Evolutionary conservation across 2,888 invertebrate genomes (phyloP).

Genomic region (Barypeithes pellucidus): DNA sequence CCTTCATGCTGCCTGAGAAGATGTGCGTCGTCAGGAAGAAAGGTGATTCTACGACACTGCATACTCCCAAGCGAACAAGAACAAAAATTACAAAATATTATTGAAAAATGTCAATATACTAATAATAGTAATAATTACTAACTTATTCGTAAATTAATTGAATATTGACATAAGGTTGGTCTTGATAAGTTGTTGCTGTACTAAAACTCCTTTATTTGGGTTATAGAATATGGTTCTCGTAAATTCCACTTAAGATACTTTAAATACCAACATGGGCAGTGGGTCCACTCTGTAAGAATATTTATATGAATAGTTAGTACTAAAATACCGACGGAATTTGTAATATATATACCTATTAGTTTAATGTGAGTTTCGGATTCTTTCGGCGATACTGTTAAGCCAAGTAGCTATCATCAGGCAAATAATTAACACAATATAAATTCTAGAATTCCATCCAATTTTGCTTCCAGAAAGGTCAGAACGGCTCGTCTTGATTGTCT

Average conservation of each 20-base stretch:
- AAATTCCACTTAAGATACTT: constrained; percentile 23
- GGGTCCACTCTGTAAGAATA: constrained; percentile 30
- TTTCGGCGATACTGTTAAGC: constrained; percentile 30
- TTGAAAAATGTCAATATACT: no score
- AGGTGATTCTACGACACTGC: no score
- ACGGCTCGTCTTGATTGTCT: constrained; percentile 8
- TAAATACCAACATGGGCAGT: constrained; percentile 29
- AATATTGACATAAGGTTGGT: neutral
- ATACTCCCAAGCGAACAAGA: no score
- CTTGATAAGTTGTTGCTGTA: neutral
- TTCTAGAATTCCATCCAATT: constrained; percentile 24
- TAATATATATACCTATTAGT: constrained; percentile 38
- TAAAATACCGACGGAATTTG: constrained; percentile 22
- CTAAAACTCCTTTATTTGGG: constrained; percentile 14
- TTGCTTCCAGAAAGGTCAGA: constrained; percentile 18
- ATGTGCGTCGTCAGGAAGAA: no score
- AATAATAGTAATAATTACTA: constrained; percentile 1
- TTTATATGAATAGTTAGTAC: constrained; percentile 22
- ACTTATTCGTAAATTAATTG: no score
- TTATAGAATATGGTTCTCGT: constrained; percentile 6
- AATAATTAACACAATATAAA: constrained; percentile 41
- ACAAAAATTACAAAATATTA: no score
- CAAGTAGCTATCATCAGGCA: constrained; percentile 35
- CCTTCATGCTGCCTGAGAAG: no score
- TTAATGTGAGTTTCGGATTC: constrained; percentile 38